Evolutionary conservation across 35 echinoderm and acorn worm species (phyloP).

Genomic region (Eucidaris tribuloides): DNA sequence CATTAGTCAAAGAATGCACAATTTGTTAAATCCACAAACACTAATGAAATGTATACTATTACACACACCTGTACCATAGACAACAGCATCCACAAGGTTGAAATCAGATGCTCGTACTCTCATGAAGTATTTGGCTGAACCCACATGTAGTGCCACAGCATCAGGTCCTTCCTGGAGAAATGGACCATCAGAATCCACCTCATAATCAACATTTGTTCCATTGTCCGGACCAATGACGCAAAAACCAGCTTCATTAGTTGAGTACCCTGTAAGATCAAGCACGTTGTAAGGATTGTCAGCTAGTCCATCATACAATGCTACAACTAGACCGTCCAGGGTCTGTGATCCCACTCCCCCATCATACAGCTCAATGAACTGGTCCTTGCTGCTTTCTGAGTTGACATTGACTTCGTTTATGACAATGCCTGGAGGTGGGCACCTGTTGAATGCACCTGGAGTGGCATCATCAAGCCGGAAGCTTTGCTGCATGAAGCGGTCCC

Average conservation of each 20-base stretch:
- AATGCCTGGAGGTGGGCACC: constrained; percentile 44
- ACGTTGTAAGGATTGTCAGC: not conserved
- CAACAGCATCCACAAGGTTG: constrained; percentile 61
- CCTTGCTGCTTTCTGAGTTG: not conserved
- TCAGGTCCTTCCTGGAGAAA: constrained; percentile 49
- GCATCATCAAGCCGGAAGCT: constrained; percentile 27
- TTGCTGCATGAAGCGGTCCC: constrained; percentile 33
- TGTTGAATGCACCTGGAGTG: constrained; percentile 50
- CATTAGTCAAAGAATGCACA: too few relatives aligned
- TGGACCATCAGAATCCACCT: constrained; percentile 6
- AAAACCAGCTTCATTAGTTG: constrained; percentile 67
- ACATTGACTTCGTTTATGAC: constrained; percentile 94
- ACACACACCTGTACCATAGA: constrained; percentile 41
- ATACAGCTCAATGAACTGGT: constrained; percentile 80
- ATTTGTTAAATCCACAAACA: too few relatives aligned
- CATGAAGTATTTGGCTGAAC: constrained; percentile 30
- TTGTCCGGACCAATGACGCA: constrained; percentile 44
- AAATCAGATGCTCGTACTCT: not conserved
- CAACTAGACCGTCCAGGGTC: constrained; percentile 62
- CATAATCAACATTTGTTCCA: constrained; percentile 45
- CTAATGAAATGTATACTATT: too few relatives aligned
- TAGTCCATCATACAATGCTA: constrained; percentile 47
- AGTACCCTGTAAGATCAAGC: constrained; percentile 53
- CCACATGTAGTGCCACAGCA: constrained; percentile 67
- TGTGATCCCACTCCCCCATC: constrained; percentile 56